Base-by-base conservation (phyloP, 2,888 invertebrate genomes). In the Lepidochrysops patricia region DNA sequence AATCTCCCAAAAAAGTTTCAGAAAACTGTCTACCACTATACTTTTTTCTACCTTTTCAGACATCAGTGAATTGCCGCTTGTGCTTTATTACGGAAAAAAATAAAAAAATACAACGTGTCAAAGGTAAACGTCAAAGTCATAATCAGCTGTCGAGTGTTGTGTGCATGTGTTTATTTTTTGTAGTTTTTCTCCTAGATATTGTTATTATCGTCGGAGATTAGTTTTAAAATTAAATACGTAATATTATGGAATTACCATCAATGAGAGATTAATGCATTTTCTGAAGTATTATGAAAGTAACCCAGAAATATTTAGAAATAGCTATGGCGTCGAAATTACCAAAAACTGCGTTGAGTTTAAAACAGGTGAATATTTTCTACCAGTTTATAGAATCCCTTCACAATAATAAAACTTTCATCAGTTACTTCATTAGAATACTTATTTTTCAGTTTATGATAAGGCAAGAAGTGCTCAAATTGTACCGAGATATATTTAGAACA, bases 401-500 rank as follows among this genome's bases (percentile, higher is more conserved):
- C 12, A 5, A 49, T 4, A 3, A 12, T 26, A 26, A 5, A 6
- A 26, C 3, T 25, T 4, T 25, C 19, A 54, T 12, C n/a, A 54
- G n/a, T n/a, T n/a, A n/a, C 34, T 25, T 29, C 4, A 4, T 2
- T 52, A 13, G 49, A 35, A 12, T 32, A 25, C 25, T 32, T 57
- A 7, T 60, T 61, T 91, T 91, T 26, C 79, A 96, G 96, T 96
- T 96, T 77, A 91, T 96, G 78, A 77, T 95, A 29, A 92, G 95
- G 9, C 93, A 94, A 82, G 93, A 96, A 82, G 96, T 96, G 0
- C 76, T 96, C 19, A 93, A 92, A 70, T 79, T 96, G 0, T 96
- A 96, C 71, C 88, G 94, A 65, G 91, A 93, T 64, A 93, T 96
- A 63, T 91, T 95, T 67, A 90, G 93, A 57, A 90, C 93, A 5